These are phyloP conservation scores for Bombus balteatus DNA, from an alignment of 1,140 invertebrate genomes.

Conservation along the genomic window DNA sequence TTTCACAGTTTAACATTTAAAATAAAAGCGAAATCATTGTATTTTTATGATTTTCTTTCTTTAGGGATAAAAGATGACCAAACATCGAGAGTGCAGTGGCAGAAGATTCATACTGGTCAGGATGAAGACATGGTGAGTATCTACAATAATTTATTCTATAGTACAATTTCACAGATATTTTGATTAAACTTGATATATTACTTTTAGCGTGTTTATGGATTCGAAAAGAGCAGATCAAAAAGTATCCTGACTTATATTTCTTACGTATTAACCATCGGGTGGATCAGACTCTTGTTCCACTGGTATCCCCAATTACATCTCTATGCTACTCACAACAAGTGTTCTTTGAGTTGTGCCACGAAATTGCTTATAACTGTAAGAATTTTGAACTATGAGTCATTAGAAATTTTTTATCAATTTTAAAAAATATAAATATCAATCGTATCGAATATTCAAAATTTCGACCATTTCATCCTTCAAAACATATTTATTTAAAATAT, in stretches of 20 bases:
- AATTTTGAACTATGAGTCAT: slow-evolving; percentile 25
- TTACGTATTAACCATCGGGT: slow-evolving; percentile 87
- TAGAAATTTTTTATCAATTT: background rate
- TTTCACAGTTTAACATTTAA: background rate
- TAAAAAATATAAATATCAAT: background rate
- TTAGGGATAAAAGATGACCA: slow-evolving; percentile 75
- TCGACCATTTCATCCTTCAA: background rate
- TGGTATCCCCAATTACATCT: slow-evolving; percentile 93
- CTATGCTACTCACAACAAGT: slow-evolving; percentile 88
- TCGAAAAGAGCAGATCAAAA: slow-evolving; percentile 81
- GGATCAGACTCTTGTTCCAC: slow-evolving; percentile 91
- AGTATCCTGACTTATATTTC: slow-evolving; percentile 85
- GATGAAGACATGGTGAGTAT: slow-evolving; percentile 77
- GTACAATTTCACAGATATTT: background rate
- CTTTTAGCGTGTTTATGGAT: slow-evolving; percentile 87
- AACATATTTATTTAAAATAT: background rate
- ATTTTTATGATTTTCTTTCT: slow-evolving; percentile 15
- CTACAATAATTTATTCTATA: background rate
- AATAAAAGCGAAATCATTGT: background rate
- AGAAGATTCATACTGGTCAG: slow-evolving; percentile 76
- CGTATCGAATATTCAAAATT: background rate
- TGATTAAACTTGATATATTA: background rate
- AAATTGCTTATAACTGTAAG: slow-evolving; percentile 90
- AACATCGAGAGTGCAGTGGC: slow-evolving; percentile 71
- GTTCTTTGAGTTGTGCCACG: slow-evolving; percentile 88